Evolutionary conservation across 2,888 invertebrate species (phyloP), one percentile per base, ranked within the genome.

Genomic region (Xanthorhoe designata): DNA sequence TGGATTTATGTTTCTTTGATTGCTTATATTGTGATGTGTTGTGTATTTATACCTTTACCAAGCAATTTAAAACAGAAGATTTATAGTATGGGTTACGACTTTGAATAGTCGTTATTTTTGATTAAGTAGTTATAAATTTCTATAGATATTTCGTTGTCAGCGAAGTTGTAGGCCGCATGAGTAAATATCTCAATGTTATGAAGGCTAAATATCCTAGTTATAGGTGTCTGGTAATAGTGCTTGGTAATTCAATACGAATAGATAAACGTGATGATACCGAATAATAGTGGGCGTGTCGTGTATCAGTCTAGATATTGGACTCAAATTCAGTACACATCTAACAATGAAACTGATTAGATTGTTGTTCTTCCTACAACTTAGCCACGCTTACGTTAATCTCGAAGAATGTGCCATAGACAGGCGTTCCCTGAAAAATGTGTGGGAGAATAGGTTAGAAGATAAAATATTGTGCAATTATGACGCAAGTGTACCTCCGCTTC

Each of bases 371-470:
- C 6, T 68, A 13, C 63, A 61, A 18, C n/a, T 49, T 17, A 60
- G 38, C 15, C 54, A 58, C 42, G 64, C 57, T 10, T 62, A 57
- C 54, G 51, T 38, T 8, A 24, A 56, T 7, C 6, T 58, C 3
- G 18, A 68, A 15, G 57, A 72, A 24, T 73, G 72, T 50, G 18
- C 63, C 13, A 61, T 70, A 5, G 66, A 75, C 62, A 17, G 71
- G 64, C 52, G 73, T 62, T 63, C 63, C 0, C 18, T 64, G 2
- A 53, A 61, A 45, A 74, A 77, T 51, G 63, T 66, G 0, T 79
- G 74, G 72, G 80, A 83, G 50, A 1, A 50, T 5, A 61, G 18
- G 42, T 15, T 66, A 15, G 2, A 38, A 4, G 69, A 71, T 15
- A 62, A 79, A 17, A 53, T 84, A 0, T 15, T 51, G 0, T 68